Evolutionary conservation across 1,140 invertebrate genomes (phyloP).

Genomic region (Ridgeia piscesae): DNA sequence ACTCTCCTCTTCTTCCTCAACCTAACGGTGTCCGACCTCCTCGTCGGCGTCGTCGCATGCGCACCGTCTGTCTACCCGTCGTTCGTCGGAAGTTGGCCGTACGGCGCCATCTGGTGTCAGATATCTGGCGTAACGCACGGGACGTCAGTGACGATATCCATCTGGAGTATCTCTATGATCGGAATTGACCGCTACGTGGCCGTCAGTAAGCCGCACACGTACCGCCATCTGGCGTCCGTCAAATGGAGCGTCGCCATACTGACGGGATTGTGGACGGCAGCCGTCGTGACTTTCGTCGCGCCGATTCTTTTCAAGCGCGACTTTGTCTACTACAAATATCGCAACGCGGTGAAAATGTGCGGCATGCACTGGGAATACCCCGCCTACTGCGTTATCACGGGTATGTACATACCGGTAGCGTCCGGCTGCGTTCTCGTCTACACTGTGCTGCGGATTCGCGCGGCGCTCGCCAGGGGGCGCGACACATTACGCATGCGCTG

Average conservation of each 20-base stretch:
- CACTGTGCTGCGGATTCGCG: slow-evolving; percentile 28
- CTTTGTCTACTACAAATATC: slow-evolving; percentile 32
- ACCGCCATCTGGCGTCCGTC: slow-evolving; percentile 16
- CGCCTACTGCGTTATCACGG: slow-evolving; percentile 33
- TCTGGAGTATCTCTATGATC: slow-evolving; percentile 34
- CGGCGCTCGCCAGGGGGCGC: too few species aligned
- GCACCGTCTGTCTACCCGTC: slow-evolving; percentile 26
- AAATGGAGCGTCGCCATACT: neutral
- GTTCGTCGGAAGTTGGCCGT: slow-evolving; percentile 29
- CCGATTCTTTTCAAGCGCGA: slow-evolving; percentile 24
- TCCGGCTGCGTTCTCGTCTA: slow-evolving; percentile 28
- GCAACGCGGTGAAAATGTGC: slow-evolving; percentile 29
- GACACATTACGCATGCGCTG: neutral
- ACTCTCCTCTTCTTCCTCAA: too few species aligned
- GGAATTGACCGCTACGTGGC: slow-evolving; percentile 36
- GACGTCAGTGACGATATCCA: slow-evolving; percentile 32
- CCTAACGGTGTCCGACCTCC: slow-evolving; percentile 32
- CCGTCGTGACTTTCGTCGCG: slow-evolving; percentile 29
- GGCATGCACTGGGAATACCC: slow-evolving; percentile 35
- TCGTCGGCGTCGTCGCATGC: slow-evolving; percentile 31
- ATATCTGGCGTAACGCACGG: slow-evolving; percentile 34
- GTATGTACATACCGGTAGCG: slow-evolving; percentile 30
- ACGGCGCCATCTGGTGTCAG: slow-evolving; percentile 34
- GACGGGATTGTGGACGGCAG: slow-evolving; percentile 23
- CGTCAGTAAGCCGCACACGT: slow-evolving; percentile 29